Evolutionary conservation across 2,888 invertebrate genomes (phyloP), one percentile per base, ranked within the genome.

Genomic region (Cabera pusaria): DNA sequence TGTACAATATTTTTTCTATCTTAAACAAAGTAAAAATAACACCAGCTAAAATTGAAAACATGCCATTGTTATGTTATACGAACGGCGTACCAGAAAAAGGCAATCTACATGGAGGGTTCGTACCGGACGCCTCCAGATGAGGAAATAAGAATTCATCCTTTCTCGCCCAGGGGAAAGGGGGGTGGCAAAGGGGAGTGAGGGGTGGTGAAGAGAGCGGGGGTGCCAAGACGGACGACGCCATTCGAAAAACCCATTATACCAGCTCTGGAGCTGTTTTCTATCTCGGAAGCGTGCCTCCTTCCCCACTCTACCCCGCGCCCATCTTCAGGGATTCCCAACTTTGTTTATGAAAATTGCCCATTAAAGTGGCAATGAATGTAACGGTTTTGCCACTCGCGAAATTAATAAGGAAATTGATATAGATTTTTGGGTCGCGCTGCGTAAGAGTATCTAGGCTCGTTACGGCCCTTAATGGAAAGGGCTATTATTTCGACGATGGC

Each of bases 221-320:
- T 46, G 36, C 40, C 82, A 91, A 91, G 92, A 92, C 90, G 91
- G 91, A 92, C 91, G 91, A 91, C 90, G 91, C 91, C 91, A 92
- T 92, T 93, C 91, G 92, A 90, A 90, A 91, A 91, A 91, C 90
- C 91, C 92, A 91, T 92, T 92, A 92, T 91, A 91, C 91, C 89
- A 91, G 90, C 91, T 84, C 90, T 80, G 84, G 90, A 88, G 90
- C 91, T 91, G 91, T 91, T 90, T 90, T 90, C 82, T 86, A 82
- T 79, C 77, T 89, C 78, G 87, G 83, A 82, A 75, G 76, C 46
- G 73, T 85, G 89, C 86, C 60, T 51, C 59, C 57, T 54, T 62
- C 64, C 62, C 52, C 46, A 54, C 60, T 64, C 63, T 59, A n/a
- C n/a, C 65, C 54, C 57, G 42, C 60, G 58, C 60, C 65, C 62